Evolutionary conservation across 2,888 invertebrate genomes (phyloP).

Genomic region (Acronicta aceris): DNA sequence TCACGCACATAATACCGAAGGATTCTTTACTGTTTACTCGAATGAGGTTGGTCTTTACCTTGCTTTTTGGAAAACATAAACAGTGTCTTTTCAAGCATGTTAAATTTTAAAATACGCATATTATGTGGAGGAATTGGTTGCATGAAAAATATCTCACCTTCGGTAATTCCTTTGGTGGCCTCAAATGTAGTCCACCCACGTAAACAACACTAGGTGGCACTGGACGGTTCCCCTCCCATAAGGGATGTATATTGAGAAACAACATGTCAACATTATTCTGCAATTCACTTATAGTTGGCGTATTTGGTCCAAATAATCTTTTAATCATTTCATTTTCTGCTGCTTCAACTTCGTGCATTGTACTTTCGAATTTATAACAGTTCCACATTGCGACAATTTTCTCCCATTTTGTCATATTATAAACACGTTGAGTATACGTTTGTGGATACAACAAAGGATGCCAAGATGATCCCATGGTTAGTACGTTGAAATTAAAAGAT

Average conservation of each 20-base stretch:
- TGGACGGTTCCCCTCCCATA: constrained; percentile 72
- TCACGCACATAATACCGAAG: too few relatives aligned
- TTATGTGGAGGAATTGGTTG: too few relatives aligned
- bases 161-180: constrained; percentile 21
- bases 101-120: too few relatives aligned
- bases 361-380: constrained; percentile 16
- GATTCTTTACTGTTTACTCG: too few relatives aligned
- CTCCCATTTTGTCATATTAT: constrained; percentile 62
- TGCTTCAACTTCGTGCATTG: constrained; percentile 29
- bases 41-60: too few relatives aligned
- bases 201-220: constrained; percentile 73
- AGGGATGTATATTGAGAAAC: constrained; percentile 75
- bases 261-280: constrained; percentile 71
- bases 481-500: constrained; percentile 33
- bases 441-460: constrained; percentile 64
- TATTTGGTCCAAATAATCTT: constrained; percentile 57
- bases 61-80: too few relatives aligned
- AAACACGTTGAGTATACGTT: constrained; percentile 40
- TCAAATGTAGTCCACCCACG: constrained; percentile 68
- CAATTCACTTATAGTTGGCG: constrained; percentile 55
- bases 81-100: too few relatives aligned
- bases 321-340: constrained; percentile 46
- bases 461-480: constrained; percentile 55
- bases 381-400: constrained; percentile 55
- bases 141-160: constrained; percentile 6